Conservation (phyloP, 2,797 vertebrate species). For the Synaphobranchus kaupii region DNA sequence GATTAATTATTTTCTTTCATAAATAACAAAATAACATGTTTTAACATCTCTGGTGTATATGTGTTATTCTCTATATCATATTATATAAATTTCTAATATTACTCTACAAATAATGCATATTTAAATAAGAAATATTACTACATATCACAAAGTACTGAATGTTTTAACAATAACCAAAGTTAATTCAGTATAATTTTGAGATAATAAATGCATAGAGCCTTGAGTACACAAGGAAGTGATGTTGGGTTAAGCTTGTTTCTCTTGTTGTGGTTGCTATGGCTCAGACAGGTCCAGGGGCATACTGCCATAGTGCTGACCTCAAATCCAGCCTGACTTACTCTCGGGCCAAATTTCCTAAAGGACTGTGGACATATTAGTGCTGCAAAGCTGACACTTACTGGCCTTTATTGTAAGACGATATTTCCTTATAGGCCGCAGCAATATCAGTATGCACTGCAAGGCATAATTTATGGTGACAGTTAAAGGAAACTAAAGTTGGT, state of each 20-base stretch:
- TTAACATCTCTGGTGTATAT: neutral
- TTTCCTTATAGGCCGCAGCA: neutral
- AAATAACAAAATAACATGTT: neutral
- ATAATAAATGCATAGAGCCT: neutral
- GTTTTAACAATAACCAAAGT: neutral
- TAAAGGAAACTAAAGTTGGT: constrained; percentile 6
- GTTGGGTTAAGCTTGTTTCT: neutral
- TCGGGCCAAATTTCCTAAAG: neutral
- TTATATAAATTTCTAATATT: too few species aligned
- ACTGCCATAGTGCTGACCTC: neutral
- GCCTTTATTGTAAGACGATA: neutral
- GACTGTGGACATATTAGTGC: neutral
- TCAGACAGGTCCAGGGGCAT: neutral
- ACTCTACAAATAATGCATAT: too few species aligned
- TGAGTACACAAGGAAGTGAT: neutral
- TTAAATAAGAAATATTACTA: too few species aligned
- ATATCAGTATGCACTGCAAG: neutral
- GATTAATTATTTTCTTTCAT: neutral
- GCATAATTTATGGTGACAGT: constrained; percentile 15
- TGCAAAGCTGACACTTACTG: neutral
- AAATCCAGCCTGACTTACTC: constrained; percentile 6
- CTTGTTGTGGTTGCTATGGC: neutral
- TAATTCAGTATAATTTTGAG: neutral
- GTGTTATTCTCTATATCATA: neutral
- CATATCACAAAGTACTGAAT: too few species aligned